Percentiles rank a stretch among this genome's conserved stretches.
Conservation (phyloP, 2,113 vertebrate species). For the Sus scrofa region T2T-Sscrofa CM000821.6:44543001-44543500, state of each 20-base stretch:
- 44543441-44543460: neutral
- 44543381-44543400: neutral
- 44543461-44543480: neutral
- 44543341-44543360: slow-evolving; percentile 37
- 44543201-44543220: slow-evolving; percentile 28
- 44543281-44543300: slow-evolving; percentile 58
- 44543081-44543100: neutral
- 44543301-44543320: neutral
- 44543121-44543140: neutral
- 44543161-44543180: slow-evolving; percentile 8
- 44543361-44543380: slow-evolving; percentile 59
- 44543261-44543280: slow-evolving; percentile 52
- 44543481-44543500: too few species aligned
- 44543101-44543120: neutral
- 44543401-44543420: neutral
- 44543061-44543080: neutral
- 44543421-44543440: neutral
- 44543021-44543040: too few species aligned
- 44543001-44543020: too few species aligned
- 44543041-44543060: too few species aligned
- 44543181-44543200: slow-evolving; percentile 13
- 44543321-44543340: slow-evolving; percentile 72
- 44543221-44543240: slow-evolving; percentile 48
- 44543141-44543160: neutral
- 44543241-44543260: slow-evolving; percentile 44